Conservation (phyloP, 2,113 vertebrate species). For the Epinephelus cyanopodus region DNA sequence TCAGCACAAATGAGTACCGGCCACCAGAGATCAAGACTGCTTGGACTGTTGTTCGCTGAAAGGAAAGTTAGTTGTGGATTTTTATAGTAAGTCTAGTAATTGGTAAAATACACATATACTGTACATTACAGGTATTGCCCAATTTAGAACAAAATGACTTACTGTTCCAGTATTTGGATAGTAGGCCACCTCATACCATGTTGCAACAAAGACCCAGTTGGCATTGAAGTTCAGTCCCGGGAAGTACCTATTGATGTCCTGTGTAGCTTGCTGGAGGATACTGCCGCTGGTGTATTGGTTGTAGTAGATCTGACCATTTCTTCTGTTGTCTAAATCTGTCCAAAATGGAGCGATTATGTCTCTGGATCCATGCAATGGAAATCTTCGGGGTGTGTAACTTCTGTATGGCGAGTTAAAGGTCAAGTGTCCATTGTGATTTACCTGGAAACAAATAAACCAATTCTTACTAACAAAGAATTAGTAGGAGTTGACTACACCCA, state of each 20-base stretch:
- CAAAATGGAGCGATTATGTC: conserved; percentile 76
- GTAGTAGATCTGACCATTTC: conserved; percentile 68
- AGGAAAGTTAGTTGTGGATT: not conserved
- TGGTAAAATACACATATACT: not conserved
- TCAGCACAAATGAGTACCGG: conserved; percentile 67
- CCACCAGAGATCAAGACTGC: conserved; percentile 72
- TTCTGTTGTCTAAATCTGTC: conserved; percentile 71
- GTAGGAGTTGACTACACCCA: not conserved
- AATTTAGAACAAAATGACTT: conserved; percentile 44
- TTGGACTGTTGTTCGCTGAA: conserved; percentile 73
- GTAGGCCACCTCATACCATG: conserved; percentile 82
- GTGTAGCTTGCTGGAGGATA: conserved; percentile 62
- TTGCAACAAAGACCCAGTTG: conserved; percentile 78
- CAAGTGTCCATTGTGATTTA: conserved; percentile 82
- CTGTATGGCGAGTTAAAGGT: conserved; percentile 31
- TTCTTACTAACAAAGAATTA: not conserved
- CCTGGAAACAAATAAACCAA: conserved; percentile 54
- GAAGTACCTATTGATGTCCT: conserved; percentile 75
- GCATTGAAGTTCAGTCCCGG: conserved; percentile 21
- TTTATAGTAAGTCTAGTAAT: not conserved
- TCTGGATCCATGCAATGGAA: conserved; percentile 41
- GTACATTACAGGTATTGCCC: not conserved
- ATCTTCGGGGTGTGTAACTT: not conserved
- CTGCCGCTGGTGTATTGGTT: not conserved
- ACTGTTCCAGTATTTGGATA: conserved; percentile 36